Percentiles rank a stretch among this genome's conserved stretches.
phyloP scores from a whole-genome alignment of 2,113 vertebrate species.

The Labeo rohita region DNA sequence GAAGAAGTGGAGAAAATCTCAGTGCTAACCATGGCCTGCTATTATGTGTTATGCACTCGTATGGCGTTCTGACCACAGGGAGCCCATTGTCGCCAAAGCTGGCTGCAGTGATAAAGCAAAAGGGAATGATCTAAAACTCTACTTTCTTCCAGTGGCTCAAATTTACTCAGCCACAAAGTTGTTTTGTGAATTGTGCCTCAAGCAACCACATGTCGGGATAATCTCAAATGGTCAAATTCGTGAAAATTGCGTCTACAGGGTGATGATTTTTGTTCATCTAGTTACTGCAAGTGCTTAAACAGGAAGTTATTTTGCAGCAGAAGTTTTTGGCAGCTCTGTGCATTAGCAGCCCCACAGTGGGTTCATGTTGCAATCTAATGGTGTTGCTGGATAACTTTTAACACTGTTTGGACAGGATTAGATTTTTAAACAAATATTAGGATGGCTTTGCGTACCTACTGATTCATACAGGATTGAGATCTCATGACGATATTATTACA shows the following conservation, averaged over 20 bases:
- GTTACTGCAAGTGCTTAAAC: neutral
- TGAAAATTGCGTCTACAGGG: neutral
- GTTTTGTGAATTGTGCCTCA: neutral
- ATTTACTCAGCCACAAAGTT: neutral
- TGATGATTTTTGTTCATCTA: neutral
- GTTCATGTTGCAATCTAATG: neutral
- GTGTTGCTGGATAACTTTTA: neutral
- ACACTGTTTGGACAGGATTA: too few relatives aligned
- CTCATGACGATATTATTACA: neutral
- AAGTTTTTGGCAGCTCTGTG: neutral
- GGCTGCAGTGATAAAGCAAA: neutral
- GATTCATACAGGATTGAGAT: neutral
- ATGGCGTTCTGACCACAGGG: neutral
- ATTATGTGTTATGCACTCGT: neutral
- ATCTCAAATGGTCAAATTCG: neutral
- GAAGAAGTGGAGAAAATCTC: neutral
- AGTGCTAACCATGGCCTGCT: slow-evolving; percentile 12
- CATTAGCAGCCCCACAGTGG: neutral
- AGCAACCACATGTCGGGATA: neutral
- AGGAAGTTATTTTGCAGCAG: neutral
- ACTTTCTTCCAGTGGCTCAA: neutral
- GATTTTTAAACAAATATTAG: neutral
- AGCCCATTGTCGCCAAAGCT: neutral
- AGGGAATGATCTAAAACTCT: neutral
- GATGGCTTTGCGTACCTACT: neutral